Percentiles rank a stretch among this genome's conserved stretches.
Evolutionary conservation across 1,140 invertebrate genomes (phyloP).

Genomic region (Catajapyx aquilonaris): DNA sequence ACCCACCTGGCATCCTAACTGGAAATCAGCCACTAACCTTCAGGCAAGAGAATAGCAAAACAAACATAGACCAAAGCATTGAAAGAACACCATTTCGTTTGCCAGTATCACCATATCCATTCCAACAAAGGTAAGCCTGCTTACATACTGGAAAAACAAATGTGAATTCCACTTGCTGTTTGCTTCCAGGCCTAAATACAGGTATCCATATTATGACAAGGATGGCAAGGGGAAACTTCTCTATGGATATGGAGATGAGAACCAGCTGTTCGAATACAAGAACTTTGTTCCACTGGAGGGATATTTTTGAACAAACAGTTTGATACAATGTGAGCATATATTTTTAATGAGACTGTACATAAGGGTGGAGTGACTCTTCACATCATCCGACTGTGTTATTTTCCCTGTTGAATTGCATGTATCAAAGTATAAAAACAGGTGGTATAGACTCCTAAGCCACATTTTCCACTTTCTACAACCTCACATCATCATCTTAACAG

Average conservation of each 20-base stretch:
- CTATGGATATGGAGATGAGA: slow-evolving; percentile 13
- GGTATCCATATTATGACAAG: slow-evolving; percentile 14
- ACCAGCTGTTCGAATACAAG: slow-evolving; percentile 11
- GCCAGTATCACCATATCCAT: neutral
- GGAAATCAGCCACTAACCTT: neutral
- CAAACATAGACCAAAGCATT: neutral
- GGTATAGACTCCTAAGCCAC: too few relatives aligned
- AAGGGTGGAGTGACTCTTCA: too few relatives aligned
- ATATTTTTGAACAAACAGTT: neutral
- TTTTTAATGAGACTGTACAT: too few relatives aligned
- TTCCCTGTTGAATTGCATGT: too few relatives aligned
- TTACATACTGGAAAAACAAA: neutral
- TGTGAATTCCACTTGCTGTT: neutral
- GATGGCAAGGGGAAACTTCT: slow-evolving; percentile 13
- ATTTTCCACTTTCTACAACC: too few relatives aligned
- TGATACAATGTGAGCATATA: too few relatives aligned
- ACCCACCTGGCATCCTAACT: too few relatives aligned
- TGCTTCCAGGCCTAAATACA: slow-evolving; percentile 11
- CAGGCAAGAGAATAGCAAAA: neutral
- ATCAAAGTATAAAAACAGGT: too few relatives aligned
- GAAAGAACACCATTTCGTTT: neutral
- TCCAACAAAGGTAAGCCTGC: neutral
- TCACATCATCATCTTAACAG: too few relatives aligned
- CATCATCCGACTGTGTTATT: too few relatives aligned
- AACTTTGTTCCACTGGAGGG: slow-evolving; percentile 14